A percentile compares a stretch with the other conserved stretches of the same genome.
phyloP scores from a whole-genome alignment of 2,888 invertebrate species.

The Synergus japonicus region DNA sequence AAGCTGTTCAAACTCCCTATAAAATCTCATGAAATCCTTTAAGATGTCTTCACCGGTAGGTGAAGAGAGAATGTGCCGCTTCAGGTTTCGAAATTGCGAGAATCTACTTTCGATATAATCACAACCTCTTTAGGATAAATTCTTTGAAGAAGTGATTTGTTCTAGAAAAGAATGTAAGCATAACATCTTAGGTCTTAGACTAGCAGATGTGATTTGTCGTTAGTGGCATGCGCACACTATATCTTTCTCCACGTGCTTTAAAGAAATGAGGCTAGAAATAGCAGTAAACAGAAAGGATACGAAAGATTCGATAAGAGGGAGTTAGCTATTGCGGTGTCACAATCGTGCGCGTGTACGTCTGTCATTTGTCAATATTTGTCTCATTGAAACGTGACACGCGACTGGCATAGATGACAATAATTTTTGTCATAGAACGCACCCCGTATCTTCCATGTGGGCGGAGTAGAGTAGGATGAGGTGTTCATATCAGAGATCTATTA shows the following conservation, averaged over 20 bases:
- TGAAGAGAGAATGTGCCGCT: no score
- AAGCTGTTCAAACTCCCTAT: no score
- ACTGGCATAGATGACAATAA: slow-evolving; percentile 4
- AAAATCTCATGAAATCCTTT: no score
- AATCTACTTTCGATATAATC: no score
- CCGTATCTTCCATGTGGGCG: not conserved
- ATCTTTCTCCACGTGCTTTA: slow-evolving; percentile 46
- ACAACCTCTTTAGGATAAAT: no score
- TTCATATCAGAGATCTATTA: not conserved
- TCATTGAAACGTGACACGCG: slow-evolving; percentile 47
- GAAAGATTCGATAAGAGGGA: slow-evolving; percentile 49
- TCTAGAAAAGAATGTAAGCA: no score
- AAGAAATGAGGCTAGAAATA: slow-evolving; percentile 53
- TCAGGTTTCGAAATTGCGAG: no score
- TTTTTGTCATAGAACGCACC: not conserved
- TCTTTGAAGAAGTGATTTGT: no score
- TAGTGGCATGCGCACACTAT: not conserved
- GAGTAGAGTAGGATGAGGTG: not conserved
- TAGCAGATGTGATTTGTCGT: not conserved
- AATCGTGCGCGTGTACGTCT: slow-evolving; percentile 2
- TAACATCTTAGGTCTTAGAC: not conserved
- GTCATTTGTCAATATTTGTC: slow-evolving; percentile 54
- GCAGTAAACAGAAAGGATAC: slow-evolving; percentile 51
- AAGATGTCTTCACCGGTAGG: no score
- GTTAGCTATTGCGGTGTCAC: slow-evolving; percentile 50